These are phyloP conservation scores for Ictalurus punctatus DNA, from an alignment of 2,113 vertebrate genomes.

Conservation along the genomic window DNA sequence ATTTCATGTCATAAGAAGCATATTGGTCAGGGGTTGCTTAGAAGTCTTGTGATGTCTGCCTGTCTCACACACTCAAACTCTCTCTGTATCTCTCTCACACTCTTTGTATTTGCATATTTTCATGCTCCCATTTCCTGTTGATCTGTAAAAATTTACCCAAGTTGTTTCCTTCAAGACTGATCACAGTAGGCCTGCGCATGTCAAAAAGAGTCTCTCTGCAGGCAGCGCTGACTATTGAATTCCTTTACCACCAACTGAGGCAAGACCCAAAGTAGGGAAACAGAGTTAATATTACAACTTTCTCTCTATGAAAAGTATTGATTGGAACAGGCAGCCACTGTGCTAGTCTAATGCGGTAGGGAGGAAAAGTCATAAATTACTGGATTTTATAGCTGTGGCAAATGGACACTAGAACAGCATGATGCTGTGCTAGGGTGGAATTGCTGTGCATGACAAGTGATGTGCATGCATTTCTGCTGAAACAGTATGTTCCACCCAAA, in stretches of 20 bases:
- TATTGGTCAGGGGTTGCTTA: neutral
- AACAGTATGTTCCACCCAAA: conserved; percentile 44
- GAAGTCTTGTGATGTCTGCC: neutral
- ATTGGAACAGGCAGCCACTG: conserved; percentile 45
- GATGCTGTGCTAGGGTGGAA: conserved; percentile 1
- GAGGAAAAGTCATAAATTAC: conserved; percentile 28
- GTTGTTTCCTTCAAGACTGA: conserved; percentile 25
- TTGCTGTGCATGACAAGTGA: conserved; percentile 12
- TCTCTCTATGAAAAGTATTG: conserved; percentile 46
- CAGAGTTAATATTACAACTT: conserved; percentile 43
- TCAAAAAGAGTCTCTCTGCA: conserved; percentile 29
- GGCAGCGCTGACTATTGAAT: conserved; percentile 44
- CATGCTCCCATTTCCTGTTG: neutral
- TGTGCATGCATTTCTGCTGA: conserved; percentile 24
- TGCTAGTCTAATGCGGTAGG: conserved; percentile 27
- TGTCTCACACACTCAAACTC: neutral
- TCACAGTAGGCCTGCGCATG: conserved; percentile 18
- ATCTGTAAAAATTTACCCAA: neutral
- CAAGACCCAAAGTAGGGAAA: conserved; percentile 26
- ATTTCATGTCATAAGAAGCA: neutral
- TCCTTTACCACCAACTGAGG: conserved; percentile 41
- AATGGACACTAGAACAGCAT: neutral
- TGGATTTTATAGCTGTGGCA: conserved; percentile 22
- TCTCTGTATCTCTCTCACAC: neutral
- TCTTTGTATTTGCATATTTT: neutral